phyloP scores from a whole-genome alignment of 2,113 vertebrate species.

The Peromyscus californicus region DNA sequence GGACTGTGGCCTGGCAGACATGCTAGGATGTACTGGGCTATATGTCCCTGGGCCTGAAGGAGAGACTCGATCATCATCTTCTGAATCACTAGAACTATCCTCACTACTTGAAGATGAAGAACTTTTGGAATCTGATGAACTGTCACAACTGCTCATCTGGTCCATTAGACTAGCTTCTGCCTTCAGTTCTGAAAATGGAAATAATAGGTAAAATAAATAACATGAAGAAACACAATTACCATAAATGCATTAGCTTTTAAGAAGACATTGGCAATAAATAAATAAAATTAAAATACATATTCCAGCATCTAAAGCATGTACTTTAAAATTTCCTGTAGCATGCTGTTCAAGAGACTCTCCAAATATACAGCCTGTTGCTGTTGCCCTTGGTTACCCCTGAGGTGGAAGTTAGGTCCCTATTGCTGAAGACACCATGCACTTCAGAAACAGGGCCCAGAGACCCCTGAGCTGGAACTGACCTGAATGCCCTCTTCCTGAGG shows the following conservation, averaged over 20 bases:
- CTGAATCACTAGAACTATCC: conserved; percentile 95
- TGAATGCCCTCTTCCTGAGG: not conserved
- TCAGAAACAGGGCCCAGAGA: not conserved
- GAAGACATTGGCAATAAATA: conserved; percentile 25
- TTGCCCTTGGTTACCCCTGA: not conserved
- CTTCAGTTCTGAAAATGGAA: conserved; percentile 93
- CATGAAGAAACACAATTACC: conserved; percentile 37
- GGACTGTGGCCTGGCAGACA: conserved; percentile 86
- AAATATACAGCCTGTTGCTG: not conserved
- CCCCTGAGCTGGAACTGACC: not conserved
- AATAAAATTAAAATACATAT: conserved; percentile 40
- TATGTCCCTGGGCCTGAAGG: conserved; percentile 80
- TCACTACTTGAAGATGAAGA: conserved; percentile 94
- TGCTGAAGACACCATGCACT: not conserved
- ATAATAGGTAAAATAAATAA: conserved; percentile 19
- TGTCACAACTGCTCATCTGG: conserved; percentile 96
- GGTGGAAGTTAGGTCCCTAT: too few relatives aligned
- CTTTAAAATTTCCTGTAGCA: not conserved
- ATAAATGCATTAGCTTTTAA: conserved; percentile 59
- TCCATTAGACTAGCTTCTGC: conserved; percentile 96
- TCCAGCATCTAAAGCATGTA: conserved; percentile 22
- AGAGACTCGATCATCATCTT: conserved; percentile 88
- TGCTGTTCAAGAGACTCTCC: not conserved
- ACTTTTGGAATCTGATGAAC: conserved; percentile 93
- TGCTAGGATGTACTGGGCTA: conserved; percentile 86